Conservation (phyloP, 2,797 vertebrate genomes). For the Pangasius sanitwongsei region DNA sequence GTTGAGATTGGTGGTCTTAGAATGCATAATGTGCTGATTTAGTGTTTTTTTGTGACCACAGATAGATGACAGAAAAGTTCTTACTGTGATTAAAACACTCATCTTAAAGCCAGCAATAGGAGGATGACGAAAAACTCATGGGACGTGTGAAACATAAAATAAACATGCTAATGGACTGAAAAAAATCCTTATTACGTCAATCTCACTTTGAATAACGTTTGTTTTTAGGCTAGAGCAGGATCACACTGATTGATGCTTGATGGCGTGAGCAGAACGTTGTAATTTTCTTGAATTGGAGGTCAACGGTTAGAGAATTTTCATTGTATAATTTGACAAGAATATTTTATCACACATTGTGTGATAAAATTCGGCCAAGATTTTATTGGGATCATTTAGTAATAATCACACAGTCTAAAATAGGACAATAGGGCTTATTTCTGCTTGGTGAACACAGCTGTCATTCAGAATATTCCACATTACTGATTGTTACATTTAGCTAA, state of each 20-base stretch:
- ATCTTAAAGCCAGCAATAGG: neutral
- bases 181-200: neutral
- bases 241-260: neutral
- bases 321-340: neutral
- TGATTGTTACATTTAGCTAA: conserved; percentile 37
- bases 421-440: neutral
- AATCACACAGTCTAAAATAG: neutral
- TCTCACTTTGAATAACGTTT: neutral
- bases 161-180: neutral
- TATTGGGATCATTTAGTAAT: neutral
- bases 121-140: neutral
- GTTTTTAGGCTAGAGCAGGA: neutral
- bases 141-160: neutral
- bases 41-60: neutral
- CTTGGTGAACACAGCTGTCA: neutral
- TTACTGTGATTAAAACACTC: neutral
- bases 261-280: neutral
- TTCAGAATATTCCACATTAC: neutral
- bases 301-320: neutral
- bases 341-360: neutral
- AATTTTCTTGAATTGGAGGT: neutral
- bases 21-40: neutral
- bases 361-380: neutral
- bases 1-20: neutral
- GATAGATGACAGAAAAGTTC: neutral